Base-by-base conservation (phyloP, 2,888 invertebrate genomes). In the Metalampra italica region DNA sequence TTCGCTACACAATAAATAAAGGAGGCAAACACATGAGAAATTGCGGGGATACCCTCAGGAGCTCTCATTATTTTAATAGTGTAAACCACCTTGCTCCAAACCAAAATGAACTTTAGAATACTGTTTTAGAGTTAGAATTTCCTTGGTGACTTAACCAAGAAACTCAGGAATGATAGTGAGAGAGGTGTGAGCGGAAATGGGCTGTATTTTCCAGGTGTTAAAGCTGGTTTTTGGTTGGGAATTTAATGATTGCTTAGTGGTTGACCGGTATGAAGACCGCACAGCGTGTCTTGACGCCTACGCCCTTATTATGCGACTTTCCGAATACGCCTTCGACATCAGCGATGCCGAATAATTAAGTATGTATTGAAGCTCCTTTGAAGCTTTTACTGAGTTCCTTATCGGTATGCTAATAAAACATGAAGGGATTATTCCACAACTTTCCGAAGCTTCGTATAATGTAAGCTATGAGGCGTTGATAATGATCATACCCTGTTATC, bases 51-150 rank as follows among this genome's bases (percentile, higher is more conserved):
- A 80, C 81, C 82, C 81, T 79, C 70, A 79, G 79, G 80, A 80
- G 75, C 64, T 70, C 80, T 82, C 83, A 84, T 85, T 84, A 87
- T 83, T 85, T 82, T 83, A 84, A 84, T 81, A 78, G 78, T 79
- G 68, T 79, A 76, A 81, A 79, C 61, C 58, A 50, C 4, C 8
- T 22, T 22, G 11, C 12, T 43, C 41, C 14, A 34, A 42, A n/a
- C 1, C 14, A 66, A 69, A 62, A 47, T 50, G 46, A 50, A 65
- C 68, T 64, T 56, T 73, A 71, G 52, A 0, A 0, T 8, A 30
- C 5, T n/a, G 12, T 2, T 7, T 51, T 63, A 78, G 52, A 67
- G 68, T 57, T 53, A 50, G 56, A 56, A 68, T 57, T 72, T 42
- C 49, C 51, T 53, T 50, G 47, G 12, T 36, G 22, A 7, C 7